Percentiles rank a stretch among this genome's conserved stretches.
These are phyloP conservation scores for Drosophila mauritiana DNA, from an alignment of 1,140 invertebrate genomes.

Conservation along the genomic window DNA sequence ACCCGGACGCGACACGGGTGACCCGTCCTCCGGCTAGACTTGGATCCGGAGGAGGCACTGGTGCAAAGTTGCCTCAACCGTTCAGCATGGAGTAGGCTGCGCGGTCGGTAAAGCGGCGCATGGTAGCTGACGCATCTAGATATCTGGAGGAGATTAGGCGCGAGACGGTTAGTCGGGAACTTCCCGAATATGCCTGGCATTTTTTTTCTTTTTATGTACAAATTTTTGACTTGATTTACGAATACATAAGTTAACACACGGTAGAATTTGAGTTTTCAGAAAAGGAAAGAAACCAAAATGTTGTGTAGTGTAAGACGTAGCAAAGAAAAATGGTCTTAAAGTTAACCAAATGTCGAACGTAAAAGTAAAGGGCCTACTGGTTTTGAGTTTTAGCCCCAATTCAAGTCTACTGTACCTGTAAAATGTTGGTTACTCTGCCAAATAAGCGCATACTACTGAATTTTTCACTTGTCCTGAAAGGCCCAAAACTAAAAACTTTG, in stretches of 20 bases:
- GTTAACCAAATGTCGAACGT: background rate
- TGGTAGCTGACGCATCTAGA: slow-evolving; percentile 61
- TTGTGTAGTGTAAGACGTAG: slow-evolving; percentile 9
- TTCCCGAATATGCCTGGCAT: slow-evolving; percentile 26
- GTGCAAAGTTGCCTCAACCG: slow-evolving; percentile 32
- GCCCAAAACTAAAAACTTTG: slow-evolving; percentile 2
- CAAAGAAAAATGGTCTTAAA: background rate
- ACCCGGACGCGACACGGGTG: slow-evolving; percentile 15
- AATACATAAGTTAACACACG: slow-evolving; percentile 1
- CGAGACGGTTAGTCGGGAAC: slow-evolving; percentile 24
- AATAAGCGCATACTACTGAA: slow-evolving; percentile 57
- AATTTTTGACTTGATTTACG: background rate
- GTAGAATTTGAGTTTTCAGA: slow-evolving; percentile 3
- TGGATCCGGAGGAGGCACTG: background rate
- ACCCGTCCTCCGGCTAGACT: background rate
- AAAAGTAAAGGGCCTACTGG: slow-evolving; percentile 12
- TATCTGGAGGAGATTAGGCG: slow-evolving; percentile 55
- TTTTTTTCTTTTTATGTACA: slow-evolving; percentile 6
- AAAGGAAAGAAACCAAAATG: slow-evolving; percentile 13
- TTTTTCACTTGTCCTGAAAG: too few species aligned
- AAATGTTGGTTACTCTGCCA: slow-evolving; percentile 43
- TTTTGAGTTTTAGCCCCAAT: background rate
- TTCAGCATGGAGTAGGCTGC: slow-evolving; percentile 6
- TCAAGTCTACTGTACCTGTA: slow-evolving; percentile 17
- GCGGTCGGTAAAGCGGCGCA: slow-evolving; percentile 43